Evolutionary conservation across 2,113 vertebrate species (phyloP).

Genomic region (Grantiella picta): DNA sequence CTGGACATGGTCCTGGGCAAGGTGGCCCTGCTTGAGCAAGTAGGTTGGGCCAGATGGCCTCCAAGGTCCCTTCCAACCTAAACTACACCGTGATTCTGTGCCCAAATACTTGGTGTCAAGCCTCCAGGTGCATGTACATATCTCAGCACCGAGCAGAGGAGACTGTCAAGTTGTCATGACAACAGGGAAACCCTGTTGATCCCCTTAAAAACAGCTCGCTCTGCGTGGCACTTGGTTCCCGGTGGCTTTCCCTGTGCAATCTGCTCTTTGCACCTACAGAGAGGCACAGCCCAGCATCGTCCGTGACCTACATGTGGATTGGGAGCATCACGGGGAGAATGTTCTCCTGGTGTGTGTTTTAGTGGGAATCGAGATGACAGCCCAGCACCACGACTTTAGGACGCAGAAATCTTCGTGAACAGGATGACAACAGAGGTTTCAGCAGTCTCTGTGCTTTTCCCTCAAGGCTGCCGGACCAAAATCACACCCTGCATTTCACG

Average conservation of each 20-base stretch:
- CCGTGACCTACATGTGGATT: fast-evolving
- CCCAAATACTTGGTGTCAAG: not conserved
- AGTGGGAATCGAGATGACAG: not conserved
- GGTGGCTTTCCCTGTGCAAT: not conserved
- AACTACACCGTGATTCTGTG: not conserved
- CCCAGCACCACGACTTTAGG: not conserved
- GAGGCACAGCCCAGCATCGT: not conserved
- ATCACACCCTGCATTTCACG: fast-evolving
- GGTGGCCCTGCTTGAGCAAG: not conserved
- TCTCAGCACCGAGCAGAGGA: not conserved
- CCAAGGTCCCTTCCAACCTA: not conserved
- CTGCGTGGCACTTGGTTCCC: not conserved
- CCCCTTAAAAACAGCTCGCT: not conserved
- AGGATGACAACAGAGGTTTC: not conserved
- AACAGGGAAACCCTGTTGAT: slow-evolving; percentile 31
- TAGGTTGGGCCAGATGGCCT: not conserved
- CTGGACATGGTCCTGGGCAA: not conserved
- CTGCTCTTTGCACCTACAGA: not conserved
- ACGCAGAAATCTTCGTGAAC: not conserved
- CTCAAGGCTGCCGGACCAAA: not conserved
- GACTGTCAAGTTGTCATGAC: slow-evolving; percentile 41
- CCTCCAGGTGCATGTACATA: not conserved
- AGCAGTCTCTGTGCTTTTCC: not conserved
- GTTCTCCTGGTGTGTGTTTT: not conserved
- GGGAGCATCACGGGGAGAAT: fast-evolving